phyloP scores from a whole-genome alignment of 2,797 vertebrate species.

The Schizothorax lantsangensis region DNA sequence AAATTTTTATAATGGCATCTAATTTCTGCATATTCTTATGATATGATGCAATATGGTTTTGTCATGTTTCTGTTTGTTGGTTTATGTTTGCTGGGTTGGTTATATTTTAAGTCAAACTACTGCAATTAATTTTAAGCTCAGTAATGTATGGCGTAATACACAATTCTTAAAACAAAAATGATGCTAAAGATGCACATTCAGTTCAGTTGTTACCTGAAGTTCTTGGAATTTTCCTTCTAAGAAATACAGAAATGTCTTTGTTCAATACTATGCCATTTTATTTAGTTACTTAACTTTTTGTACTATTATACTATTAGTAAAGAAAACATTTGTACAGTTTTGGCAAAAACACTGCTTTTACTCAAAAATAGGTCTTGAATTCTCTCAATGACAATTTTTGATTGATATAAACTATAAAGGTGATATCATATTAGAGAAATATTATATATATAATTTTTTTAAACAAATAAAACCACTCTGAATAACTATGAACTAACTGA shows the following conservation, averaged over 20 bases:
- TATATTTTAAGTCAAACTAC: conserved; percentile 13
- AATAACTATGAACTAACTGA: background rate
- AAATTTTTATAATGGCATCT: background rate
- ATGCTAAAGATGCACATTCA: background rate
- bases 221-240: conserved; percentile 8
- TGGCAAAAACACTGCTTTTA: conserved; percentile 64
- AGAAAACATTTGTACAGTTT: background rate
- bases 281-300: background rate
- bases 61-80: conserved; percentile 3
- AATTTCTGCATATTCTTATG: conserved; percentile 14
- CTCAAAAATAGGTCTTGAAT: conserved; percentile 67
- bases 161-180: background rate
- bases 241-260: conserved; percentile 12
- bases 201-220: background rate
- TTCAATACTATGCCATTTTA: conserved; percentile 9
- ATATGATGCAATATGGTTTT: conserved; percentile 20
- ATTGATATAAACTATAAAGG: background rate
- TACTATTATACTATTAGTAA: background rate
- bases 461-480: background rate
- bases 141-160: background rate
- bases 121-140: background rate
- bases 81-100: conserved; percentile 11
- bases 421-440: background rate
- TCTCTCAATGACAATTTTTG: conserved; percentile 43
- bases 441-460: too few relatives aligned